Base-by-base conservation (phyloP, 2,888 invertebrate species). In the Parascotia fuliginaria region DNA sequence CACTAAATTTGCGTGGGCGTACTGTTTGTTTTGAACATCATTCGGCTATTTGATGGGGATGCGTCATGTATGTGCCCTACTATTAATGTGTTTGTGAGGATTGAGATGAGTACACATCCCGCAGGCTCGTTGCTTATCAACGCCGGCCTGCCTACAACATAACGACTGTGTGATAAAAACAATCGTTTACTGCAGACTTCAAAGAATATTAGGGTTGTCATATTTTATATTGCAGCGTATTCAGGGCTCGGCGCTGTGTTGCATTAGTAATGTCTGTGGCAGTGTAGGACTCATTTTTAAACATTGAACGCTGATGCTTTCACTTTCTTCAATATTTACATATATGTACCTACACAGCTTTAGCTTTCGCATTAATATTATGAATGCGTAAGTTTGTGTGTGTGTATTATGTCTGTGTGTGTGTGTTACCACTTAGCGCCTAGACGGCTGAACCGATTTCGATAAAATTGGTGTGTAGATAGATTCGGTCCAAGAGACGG, bases 121-220 rank as follows among this genome's bases (percentile, higher is more conserved):
- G 60, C 66, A 46, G 66, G 60, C 65, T 56, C 27, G 40, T 62
- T 60, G 59, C 58, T 70, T 65, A 64, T 63, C 70, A 60, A 54
- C 49, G 43, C 49, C 46, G 56, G 54, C 58, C 50, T 57, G 70
- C 60, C 55, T 69, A 46, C n/a, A n/a, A n/a, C 62, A 62, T 65
- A 69, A 65, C 66, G 66, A 57, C 62, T 59, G 40, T 53, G 60
- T 64, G 64, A 69, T 67, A 70, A 70, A 68, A 69, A 70, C 46
- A 60, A 62, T 57, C 57, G 55, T 59, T 69, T 65, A 60, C 56
- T 54, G 52, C 63, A 64, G 57, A 58, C 57, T 60, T 56, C 59
- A 52, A 65, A 64, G 62, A 55, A 42, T 53, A 60, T 59, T 62
- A 65, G 65, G 55, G 60, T 53, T 54, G 60, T 49, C 52, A 57